phyloP scores from a whole-genome alignment of 2,797 vertebrate genomes.

The Vultur gryphus region DNA sequence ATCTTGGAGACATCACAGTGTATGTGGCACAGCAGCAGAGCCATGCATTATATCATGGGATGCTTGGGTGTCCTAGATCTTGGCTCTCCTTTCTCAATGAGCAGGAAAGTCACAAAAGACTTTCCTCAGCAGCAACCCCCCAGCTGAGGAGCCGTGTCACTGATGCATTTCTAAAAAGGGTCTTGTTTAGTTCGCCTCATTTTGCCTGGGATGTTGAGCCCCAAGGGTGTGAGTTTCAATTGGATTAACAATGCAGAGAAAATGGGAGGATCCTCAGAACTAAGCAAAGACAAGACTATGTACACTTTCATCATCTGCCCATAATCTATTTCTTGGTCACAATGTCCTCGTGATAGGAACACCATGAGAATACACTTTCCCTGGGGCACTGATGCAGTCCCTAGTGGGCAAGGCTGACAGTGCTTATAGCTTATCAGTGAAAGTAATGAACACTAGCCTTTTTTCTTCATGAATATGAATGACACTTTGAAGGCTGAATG shows the following conservation, averaged over 20 bases:
- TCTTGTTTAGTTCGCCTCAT: not conserved
- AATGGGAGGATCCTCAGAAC: not conserved
- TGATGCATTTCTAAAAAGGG: not conserved
- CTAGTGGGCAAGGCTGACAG: conserved; percentile 1
- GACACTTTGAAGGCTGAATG: conserved; percentile 67
- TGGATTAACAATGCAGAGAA: not conserved
- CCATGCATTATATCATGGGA: not conserved
- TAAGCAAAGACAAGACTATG: not conserved
- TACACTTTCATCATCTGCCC: not conserved
- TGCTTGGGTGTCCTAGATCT: not conserved
- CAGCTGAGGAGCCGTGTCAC: not conserved
- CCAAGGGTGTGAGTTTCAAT: not conserved
- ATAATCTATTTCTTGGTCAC: not conserved
- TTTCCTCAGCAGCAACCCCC: not conserved
- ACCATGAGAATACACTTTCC: not conserved
- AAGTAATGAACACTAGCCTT: conserved; percentile 57
- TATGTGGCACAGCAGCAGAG: not conserved
- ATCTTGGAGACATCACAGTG: not conserved
- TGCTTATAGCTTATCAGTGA: conserved; percentile 27
- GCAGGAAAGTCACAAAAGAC: not conserved
- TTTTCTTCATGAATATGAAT: conserved; percentile 75
- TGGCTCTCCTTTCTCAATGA: not conserved
- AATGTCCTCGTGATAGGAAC: not conserved
- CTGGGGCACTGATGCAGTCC: not conserved
- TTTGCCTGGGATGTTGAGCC: not conserved